Evolutionary conservation across 2,888 invertebrate species (phyloP), one percentile per base, ranked within the genome.

Genomic region (Yponomeuta plumbellus): DNA sequence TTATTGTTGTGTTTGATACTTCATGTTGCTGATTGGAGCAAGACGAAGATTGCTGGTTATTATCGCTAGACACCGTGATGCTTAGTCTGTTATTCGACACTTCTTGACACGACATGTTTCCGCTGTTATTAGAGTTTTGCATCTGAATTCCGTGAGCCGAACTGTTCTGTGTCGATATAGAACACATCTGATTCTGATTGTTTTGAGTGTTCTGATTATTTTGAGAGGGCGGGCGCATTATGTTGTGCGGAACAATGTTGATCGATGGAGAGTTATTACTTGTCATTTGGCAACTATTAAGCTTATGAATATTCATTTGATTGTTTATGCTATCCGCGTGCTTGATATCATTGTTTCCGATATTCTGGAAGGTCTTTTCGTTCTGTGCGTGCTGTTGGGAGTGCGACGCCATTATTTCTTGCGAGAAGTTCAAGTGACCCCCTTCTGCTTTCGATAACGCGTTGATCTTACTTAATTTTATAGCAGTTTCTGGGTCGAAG

Each of bases 401-500:
- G 78, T 91, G 90, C 3, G 91, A 86, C 57, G 88, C 83, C 86
- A 90, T 89, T 67, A 90, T 88, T 77, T 91, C 91, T 75, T 86
- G 90, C 0, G 88, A 88, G 67, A 91, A 91, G 71, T 90, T 91
- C 70, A 91, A 75, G 71, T 89, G 89, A 0, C 91, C 91, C 56
- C 85, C 88, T 81, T 91, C 91, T 17, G 91, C 72, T 73, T 91
- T 91, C 2, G 91, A 90, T 66, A 91, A 77, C 26, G 90, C 86
- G 70, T 90, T 91, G 34, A 91, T 89, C 74, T 91, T 91, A 69
- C 89, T 91, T 58, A 91, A 72, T 76, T 89, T 89, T 64, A 91
- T 71, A 26, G 90, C 81, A n/a, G 91, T 91, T 70, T 91, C 91
- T 11, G 87, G 83, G 72, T 91, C 90, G 70, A 91, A 91, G 68